phyloP scores from a whole-genome alignment of 2,888 invertebrate species.

The Sycophila texana region DNA sequence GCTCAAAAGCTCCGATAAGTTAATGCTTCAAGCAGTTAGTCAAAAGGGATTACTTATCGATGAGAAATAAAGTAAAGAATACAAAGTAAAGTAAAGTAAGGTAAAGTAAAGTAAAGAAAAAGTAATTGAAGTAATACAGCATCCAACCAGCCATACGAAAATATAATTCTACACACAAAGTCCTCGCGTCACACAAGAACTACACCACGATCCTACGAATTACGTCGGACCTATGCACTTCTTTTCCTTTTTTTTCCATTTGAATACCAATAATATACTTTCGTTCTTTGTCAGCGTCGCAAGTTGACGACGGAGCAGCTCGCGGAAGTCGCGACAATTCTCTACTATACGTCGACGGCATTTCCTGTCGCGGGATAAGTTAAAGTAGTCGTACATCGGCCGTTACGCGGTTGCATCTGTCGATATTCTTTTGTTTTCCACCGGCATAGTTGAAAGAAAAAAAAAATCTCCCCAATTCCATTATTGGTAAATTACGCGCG shows the following conservation, averaged over 20 bases:
- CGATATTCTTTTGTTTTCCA: too few species aligned
- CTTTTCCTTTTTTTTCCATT: conserved; percentile 68
- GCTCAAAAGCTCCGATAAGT: not conserved
- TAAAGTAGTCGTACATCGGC: too few species aligned
- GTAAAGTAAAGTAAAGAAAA: conserved; percentile 21
- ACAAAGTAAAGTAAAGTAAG: conserved; percentile 9
- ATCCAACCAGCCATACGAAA: conserved; percentile 34
- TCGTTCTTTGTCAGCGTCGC: conserved; percentile 56
- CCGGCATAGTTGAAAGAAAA: too few species aligned
- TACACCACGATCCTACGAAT: conserved; percentile 33
- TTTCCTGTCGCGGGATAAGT: conserved; percentile 53
- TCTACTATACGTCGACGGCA: conserved; percentile 40
- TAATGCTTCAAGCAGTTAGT: not conserved
- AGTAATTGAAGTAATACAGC: conserved; percentile 4
- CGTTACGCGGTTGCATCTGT: too few species aligned
- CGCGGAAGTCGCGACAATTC: conserved; percentile 11
- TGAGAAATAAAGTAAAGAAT: not conserved
- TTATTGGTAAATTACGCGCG: not conserved
- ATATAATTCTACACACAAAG: conserved; percentile 39
- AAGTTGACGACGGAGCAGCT: conserved; percentile 22
- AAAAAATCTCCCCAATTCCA: not conserved
- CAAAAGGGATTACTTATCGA: too few species aligned
- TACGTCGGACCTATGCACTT: conserved; percentile 9
- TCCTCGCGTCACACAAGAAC: conserved; percentile 9
- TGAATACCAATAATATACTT: conserved; percentile 74